These are phyloP conservation scores for Corythoichthys intestinalis DNA, from an alignment of 2,113 vertebrate species.

Conservation along the genomic window DNA sequence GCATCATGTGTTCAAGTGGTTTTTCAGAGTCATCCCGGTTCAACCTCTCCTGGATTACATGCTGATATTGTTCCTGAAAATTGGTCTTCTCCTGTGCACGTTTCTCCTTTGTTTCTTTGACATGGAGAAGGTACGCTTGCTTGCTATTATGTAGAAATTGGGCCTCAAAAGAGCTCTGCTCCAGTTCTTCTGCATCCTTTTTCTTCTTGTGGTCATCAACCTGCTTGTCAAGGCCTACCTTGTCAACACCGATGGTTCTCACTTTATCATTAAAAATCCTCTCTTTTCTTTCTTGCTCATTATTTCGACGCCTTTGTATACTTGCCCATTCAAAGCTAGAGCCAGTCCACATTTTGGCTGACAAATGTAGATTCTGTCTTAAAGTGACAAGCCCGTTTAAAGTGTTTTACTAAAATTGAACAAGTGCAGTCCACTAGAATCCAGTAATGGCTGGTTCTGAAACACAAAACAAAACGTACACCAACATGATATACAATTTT, in stretches of 20 bases:
- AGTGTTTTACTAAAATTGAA: neutral
- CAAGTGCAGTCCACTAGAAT: neutral
- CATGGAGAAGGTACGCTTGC: constrained; percentile 64
- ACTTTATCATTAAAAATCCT: constrained; percentile 61
- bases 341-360: constrained; percentile 15
- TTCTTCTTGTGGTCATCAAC: constrained; percentile 72
- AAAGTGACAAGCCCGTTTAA: neutral
- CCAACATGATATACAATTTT: neutral
- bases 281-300: constrained; percentile 44
- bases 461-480: neutral
- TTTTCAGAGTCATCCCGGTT: constrained; percentile 76
- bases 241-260: constrained; percentile 72
- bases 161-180: constrained; percentile 31
- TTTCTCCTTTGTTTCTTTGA: constrained; percentile 59
- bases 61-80: constrained; percentile 76
- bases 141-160: constrained; percentile 67
- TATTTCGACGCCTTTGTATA: constrained; percentile 36
- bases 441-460: neutral
- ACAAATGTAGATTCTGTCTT: neutral
- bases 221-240: constrained; percentile 75
- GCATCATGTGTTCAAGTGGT: constrained; percentile 61
- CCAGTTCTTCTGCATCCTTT: constrained; percentile 49
- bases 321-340: constrained; percentile 22
- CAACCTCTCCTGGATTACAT: constrained; percentile 70
- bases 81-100: constrained; percentile 52